phyloP scores from a whole-genome alignment of 2,888 invertebrate species.

The Drosophila emarginata region DNA sequence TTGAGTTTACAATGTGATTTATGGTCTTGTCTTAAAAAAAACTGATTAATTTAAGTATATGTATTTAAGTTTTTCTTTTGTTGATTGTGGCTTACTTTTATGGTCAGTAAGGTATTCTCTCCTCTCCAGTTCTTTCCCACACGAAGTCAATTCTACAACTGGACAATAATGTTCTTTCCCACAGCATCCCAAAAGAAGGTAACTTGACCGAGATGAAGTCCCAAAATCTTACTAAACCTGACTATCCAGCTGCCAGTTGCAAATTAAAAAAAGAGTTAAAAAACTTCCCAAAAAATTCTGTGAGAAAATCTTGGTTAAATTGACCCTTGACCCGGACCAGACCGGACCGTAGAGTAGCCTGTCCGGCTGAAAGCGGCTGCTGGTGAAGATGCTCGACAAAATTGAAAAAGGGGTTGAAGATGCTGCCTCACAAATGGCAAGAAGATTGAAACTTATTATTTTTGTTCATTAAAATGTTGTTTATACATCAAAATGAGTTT shows the following conservation, averaged over 20 bases:
- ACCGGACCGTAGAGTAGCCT: conserved; percentile 9
- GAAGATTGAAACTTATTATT: not conserved
- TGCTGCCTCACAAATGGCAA: conserved; percentile 15
- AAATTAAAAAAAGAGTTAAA: conserved; percentile 54
- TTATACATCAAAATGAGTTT: not conserved
- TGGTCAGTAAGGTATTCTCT: conserved; percentile 4
- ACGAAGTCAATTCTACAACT: conserved; percentile 56
- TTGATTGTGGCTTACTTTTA: conserved; percentile 37
- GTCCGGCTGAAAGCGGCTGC: conserved; percentile 20
- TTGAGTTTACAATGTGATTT: conserved; percentile 9
- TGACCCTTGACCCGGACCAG: conserved; percentile 78
- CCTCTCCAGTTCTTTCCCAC: conserved; percentile 46
- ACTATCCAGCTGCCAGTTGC: conserved; percentile 54
- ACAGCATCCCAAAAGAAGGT: conserved; percentile 49
- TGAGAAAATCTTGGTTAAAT: conserved; percentile 74
- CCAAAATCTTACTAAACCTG: conserved; percentile 47
- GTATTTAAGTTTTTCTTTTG: conserved; percentile 32
- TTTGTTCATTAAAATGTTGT: not conserved
- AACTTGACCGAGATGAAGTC: conserved; percentile 7
- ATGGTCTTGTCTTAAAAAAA: conserved; percentile 45
- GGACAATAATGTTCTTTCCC: conserved; percentile 57
- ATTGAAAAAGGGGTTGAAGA: conserved; percentile 56
- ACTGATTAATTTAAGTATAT: conserved; percentile 43
- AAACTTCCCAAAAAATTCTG: conserved; percentile 62
- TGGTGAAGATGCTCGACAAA: conserved; percentile 26